Percentiles rank a stretch among this genome's conserved stretches.
These are phyloP conservation scores for Hyposmocoma kahamanoa DNA, from an alignment of 1,140 invertebrate genomes.

Conservation along the genomic window DNA sequence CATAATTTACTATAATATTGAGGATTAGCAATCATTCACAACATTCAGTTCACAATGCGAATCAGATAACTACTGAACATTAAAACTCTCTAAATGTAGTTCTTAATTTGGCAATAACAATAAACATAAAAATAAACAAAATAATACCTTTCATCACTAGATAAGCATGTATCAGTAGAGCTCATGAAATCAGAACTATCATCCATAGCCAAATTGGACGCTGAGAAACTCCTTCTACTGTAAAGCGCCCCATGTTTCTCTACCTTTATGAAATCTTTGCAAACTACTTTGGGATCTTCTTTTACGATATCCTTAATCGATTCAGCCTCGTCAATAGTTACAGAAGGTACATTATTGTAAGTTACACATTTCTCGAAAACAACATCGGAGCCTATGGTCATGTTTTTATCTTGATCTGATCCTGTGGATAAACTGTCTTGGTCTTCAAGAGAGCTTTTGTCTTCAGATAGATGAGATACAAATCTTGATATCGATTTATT, in stretches of 20 bases:
- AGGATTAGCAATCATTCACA: too few relatives aligned
- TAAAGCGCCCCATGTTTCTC: constrained; percentile 42
- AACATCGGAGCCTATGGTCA: too few relatives aligned
- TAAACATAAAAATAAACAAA: background rate
- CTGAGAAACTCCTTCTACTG: constrained; percentile 37
- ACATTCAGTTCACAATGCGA: too few relatives aligned
- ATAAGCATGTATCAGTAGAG: constrained; percentile 50
- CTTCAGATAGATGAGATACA: constrained; percentile 56
- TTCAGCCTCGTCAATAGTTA: too few relatives aligned
- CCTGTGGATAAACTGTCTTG: too few relatives aligned
- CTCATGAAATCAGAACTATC: constrained; percentile 26
- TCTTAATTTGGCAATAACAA: too few relatives aligned
- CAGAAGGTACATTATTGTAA: too few relatives aligned
- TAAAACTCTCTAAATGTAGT: too few relatives aligned
- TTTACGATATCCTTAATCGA: background rate
- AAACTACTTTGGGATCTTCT: constrained; percentile 32
- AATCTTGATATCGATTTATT: constrained; percentile 50
- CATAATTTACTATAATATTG: too few relatives aligned
- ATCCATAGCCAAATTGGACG: constrained; percentile 37
- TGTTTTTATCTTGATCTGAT: too few relatives aligned
- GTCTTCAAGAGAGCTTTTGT: constrained; percentile 38
- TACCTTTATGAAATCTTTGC: constrained; percentile 43
- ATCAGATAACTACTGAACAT: too few relatives aligned
- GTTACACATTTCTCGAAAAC: too few relatives aligned
- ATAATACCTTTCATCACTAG: constrained; percentile 47